Percentiles rank a stretch among this genome's conserved stretches.
phyloP scores from a whole-genome alignment of 2,113 vertebrate genomes.

The Eulemur rufifrons region DNA sequence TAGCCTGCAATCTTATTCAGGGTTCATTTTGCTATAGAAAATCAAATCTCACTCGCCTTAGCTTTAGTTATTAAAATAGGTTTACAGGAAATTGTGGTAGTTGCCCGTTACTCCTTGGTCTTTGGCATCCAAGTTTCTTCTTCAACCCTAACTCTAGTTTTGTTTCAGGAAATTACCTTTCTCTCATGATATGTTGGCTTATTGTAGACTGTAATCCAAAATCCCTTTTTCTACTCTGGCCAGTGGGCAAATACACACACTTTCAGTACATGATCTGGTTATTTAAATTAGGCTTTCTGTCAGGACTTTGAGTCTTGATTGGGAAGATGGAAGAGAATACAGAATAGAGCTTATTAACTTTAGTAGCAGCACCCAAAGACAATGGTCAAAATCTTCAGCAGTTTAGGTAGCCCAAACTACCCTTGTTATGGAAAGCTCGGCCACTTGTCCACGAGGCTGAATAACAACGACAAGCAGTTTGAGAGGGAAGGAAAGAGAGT shows the following conservation, averaged over 20 bases:
- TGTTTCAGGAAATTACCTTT: background rate
- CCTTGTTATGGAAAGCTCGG: no score
- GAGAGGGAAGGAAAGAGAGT: no score
- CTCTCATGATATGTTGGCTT: background rate
- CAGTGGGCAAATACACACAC: background rate
- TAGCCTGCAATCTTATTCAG: background rate
- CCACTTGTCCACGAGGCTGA: no score
- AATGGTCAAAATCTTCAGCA: background rate
- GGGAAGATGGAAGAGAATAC: background rate
- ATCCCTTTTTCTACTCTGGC: background rate
- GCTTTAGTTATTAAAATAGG: background rate
- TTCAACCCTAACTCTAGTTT: background rate
- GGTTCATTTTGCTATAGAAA: background rate
- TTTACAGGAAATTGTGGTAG: background rate
- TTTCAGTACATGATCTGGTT: background rate
- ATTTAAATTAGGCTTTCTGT: background rate
- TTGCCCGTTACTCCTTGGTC: background rate
- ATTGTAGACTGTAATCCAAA: background rate
- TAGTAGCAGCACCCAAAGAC: background rate
- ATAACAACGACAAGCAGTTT: no score
- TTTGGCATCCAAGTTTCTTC: background rate
- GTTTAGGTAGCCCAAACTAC: background rate
- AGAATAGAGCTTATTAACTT: background rate
- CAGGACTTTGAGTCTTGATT: background rate
- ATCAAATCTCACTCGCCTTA: background rate